Base-by-base conservation (phyloP, 2,888 invertebrate species). In the Hirtodrosophila cameraria region DNA sequence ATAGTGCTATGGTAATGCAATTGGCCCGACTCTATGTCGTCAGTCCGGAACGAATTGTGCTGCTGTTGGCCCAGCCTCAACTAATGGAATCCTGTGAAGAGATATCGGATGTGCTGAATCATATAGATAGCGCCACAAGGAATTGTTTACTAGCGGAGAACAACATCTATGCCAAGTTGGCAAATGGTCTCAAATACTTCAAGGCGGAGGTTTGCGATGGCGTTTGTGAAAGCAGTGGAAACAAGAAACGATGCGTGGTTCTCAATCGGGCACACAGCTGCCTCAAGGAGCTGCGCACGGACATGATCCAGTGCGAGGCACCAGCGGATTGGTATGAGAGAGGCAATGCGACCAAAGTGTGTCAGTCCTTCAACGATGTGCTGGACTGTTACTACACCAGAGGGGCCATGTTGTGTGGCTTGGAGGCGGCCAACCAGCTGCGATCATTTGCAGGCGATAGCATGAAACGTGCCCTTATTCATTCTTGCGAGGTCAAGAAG, bases 251-350 rank as follows among this genome's bases (percentile, higher is more conserved):
- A 3, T 53, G 65, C 31, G 33, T 62, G 87, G 91, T 83, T 45
- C 88, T 92, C 38, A 75, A 66, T 50, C 79, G 88, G 18, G 77
- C 91, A 39, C 89, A 88, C 28, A 65, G 75, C 9, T 92, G 92
- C 71, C 72, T 91, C 18, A 88, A 89, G 16, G 90, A 92, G 53
- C 77, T 93, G 23, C 91, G 90, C 27, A 90, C 91, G 16, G 92
- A 93, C 62, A 92, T 91, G 71, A 90, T 91, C 39, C 91, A 91
- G 63, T 93, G 93, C 66, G 91, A 90, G 67, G 93, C 92, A 0
- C 89, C 91, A 3, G 90, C 92, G 1, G 93, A 93, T 84, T 93
- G 93, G 93, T 92, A 90, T 62, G 92, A 93, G 84, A 89, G 90
- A 43, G 74, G 82, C 15, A 91, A 92, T 53, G 70, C 87, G 28